These are phyloP conservation scores for Netelia melanura DNA, from an alignment of 2,888 invertebrate species.

Conservation along the genomic window DNA sequence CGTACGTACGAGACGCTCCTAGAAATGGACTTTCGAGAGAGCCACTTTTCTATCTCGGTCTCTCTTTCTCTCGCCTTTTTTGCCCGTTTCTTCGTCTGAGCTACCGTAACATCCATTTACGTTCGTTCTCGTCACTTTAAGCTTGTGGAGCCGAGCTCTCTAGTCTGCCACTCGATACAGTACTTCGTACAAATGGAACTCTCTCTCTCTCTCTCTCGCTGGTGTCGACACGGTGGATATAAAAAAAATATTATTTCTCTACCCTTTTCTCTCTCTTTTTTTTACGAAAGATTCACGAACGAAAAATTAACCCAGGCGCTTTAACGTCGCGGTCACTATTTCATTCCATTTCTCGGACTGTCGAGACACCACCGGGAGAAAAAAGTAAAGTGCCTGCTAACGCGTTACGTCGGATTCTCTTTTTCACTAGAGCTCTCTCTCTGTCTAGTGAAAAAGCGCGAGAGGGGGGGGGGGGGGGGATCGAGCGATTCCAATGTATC, in stretches of 20 bases:
- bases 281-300: too few species aligned
- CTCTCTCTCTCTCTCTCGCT: neutral
- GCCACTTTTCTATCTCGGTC: neutral
- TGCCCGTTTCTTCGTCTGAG: neutral
- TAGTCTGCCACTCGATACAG: neutral
- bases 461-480: neutral
- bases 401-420: conserved; percentile 12
- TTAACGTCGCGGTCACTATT: too few species aligned
- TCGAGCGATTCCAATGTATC: neutral
- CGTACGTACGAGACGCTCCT: neutral
- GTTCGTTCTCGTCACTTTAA: conserved; percentile 7
- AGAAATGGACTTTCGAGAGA: conserved; percentile 5
- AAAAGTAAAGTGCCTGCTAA: neutral
- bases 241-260: conserved; percentile 5
- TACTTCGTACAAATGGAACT: neutral
- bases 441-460: neutral
- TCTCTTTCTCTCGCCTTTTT: neutral
- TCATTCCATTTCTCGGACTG: neutral
- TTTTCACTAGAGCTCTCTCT: neutral
- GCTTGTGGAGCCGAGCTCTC: neutral
- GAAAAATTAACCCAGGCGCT: too few species aligned
- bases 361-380: neutral
- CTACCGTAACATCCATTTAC: neutral
- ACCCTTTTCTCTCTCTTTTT: too few species aligned
- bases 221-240: neutral